Evolutionary conservation across 2,888 invertebrate genomes (phyloP), one percentile per base, ranked within the genome.

Genomic region (Tipula helvola): DNA sequence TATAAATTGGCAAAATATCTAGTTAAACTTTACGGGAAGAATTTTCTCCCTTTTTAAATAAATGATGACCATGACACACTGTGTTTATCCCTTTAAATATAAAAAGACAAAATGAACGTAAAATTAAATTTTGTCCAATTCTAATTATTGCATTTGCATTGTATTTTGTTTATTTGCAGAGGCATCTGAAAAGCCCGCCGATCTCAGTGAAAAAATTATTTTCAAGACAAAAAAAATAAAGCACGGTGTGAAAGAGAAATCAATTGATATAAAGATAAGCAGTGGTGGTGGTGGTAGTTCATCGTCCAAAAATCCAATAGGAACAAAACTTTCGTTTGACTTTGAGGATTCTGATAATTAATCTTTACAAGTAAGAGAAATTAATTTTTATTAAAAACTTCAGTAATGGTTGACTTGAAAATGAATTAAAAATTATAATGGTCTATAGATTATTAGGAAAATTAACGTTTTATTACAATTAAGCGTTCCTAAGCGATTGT

Each of bases 121-220:
- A 28, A 1, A 28, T 28, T 28, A 2, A 28, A 28, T 2, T 28
- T 28, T 28, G 28, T 2, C 28, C 28, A 28, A 28, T 28, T 28
- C 28, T 28, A 28, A 28, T 28, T 28, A 28, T 28, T 1, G 28
- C 28, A 28, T 28, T 28, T 28, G 28, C 28, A 28, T 28, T 28
- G 28, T 28, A 36, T 83, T 44, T 3, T 87, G 87, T 88, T 41
- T 88, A 88, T 88, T 92, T 91, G 39, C 90, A 94, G 94, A 94
- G 90, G 92, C 92, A 89, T 92, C 92, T 87, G 92, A 92, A 89
- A 91, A 92, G 57, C 94, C 93, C 42, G 95, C 95, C 57, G 94
- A 95, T 91, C 91, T 95, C 88, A 92, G 89, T 86, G 92, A 93
- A 88, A 93, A 93, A 83, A 92, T 95, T 87, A 91, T 95, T 87